Percentiles rank a stretch among this genome's conserved stretches.
phyloP scores from a whole-genome alignment of 2,113 vertebrate species.

The Chaetorhynchus papuensis region DNA sequence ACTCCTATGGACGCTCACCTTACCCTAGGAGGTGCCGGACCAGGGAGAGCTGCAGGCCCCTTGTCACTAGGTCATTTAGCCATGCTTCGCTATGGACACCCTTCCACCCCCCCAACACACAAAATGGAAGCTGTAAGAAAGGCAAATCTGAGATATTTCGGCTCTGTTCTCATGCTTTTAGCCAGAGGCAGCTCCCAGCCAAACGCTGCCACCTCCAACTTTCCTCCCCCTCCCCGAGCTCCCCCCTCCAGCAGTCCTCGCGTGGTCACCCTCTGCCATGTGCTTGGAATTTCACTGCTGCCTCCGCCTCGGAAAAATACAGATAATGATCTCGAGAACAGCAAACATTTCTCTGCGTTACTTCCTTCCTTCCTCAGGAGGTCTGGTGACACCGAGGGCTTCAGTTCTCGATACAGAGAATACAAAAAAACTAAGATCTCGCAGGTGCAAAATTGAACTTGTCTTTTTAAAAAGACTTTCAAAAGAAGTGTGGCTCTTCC shows the following conservation, averaged over 20 bases:
- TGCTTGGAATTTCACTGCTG: conserved; percentile 56
- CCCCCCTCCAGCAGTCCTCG: conserved; percentile 36
- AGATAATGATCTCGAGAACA: conserved; percentile 70
- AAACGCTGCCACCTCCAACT: background rate
- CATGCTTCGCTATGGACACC: background rate
- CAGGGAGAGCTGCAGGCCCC: background rate
- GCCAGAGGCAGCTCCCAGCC: background rate
- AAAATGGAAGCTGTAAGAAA: conserved; percentile 56
- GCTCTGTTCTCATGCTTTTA: conserved; percentile 13
- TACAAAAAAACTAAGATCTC: conserved; percentile 72
- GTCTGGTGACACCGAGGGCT: conserved; percentile 68
- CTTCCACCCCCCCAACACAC: background rate
- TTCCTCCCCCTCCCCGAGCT: background rate
- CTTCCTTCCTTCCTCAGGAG: conserved; percentile 77
- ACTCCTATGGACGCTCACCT: background rate
- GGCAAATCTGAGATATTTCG: conserved; percentile 51
- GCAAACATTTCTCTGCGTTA: conserved; percentile 57
- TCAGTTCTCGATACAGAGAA: conserved; percentile 66
- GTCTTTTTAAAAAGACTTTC: conserved; percentile 67
- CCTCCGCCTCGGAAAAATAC: conserved; percentile 48
- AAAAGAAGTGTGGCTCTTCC: conserved; percentile 56
- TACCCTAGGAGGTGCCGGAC: background rate
- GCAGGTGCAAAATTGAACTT: conserved; percentile 79
- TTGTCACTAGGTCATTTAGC: background rate
- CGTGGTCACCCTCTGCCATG: conserved; percentile 4